A percentile compares a stretch with the other conserved stretches of the same genome.
Evolutionary conservation across 2,888 invertebrate species (phyloP).

Genomic region (Cheilosia soror): DNA sequence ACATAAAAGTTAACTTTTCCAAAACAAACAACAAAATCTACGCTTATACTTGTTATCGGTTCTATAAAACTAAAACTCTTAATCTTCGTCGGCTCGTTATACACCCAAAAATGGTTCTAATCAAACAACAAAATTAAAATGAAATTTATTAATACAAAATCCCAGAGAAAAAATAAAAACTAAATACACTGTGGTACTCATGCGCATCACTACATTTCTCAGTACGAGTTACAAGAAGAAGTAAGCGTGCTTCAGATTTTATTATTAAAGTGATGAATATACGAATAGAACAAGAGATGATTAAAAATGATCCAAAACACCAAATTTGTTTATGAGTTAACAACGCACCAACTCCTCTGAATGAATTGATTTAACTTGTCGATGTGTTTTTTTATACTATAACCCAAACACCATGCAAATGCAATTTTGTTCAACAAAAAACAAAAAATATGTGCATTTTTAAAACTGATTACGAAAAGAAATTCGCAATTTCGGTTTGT

Average conservation of each 20-base stretch:
- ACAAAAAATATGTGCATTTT: conserved; percentile 79
- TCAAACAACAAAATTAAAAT: neutral
- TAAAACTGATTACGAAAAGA: conserved; percentile 61
- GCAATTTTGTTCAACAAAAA: conserved; percentile 61
- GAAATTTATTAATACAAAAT: neutral
- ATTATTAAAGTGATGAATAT: conserved; percentile 23
- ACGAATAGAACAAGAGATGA: conserved; percentile 42
- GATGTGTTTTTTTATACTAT: conserved; percentile 16
- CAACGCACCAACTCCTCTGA: conserved; percentile 25
- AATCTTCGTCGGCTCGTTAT: conserved; percentile 12
- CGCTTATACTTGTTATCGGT: conserved; percentile 26
- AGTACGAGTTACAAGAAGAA: conserved; percentile 35
- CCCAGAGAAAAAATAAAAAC: conserved; percentile 8
- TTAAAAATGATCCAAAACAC: conserved; percentile 61
- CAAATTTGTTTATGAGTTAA: conserved; percentile 45
- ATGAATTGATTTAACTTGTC: conserved; percentile 6
- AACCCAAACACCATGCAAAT: conserved; percentile 76
- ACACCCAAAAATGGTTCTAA: conserved; percentile 2
- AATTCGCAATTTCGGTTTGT: conserved; percentile 21
- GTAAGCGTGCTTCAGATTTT: conserved; percentile 57
- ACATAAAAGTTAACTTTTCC: conserved; percentile 37
- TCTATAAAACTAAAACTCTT: conserved; percentile 16
- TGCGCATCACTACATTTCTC: conserved; percentile 43
- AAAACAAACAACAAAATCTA: conserved; percentile 37
- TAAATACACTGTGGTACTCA: conserved; percentile 35